Conservation (phyloP, 2,888 invertebrate species). For the Ariolimax columbianus region DNA sequence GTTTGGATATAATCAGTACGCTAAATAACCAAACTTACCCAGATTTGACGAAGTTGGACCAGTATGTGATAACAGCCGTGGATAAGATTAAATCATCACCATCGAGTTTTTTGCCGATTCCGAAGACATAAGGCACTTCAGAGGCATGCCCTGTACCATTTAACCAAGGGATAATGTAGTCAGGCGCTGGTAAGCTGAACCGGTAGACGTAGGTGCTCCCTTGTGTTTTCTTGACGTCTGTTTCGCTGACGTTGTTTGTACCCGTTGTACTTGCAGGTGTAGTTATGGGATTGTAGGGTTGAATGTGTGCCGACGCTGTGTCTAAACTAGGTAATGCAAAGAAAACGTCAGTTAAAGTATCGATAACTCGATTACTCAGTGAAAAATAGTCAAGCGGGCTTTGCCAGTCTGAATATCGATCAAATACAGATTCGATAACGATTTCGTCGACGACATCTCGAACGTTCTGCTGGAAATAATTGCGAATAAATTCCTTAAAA, state of each 20-base stretch:
- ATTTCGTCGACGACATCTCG: not conserved
- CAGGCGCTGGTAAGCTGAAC: not conserved
- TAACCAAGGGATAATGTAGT: constrained; percentile 4
- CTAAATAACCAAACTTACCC: not conserved
- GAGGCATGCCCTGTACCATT: constrained; percentile 19
- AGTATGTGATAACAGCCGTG: constrained; percentile 17
- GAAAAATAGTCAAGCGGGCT: not conserved
- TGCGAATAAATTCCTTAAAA: not conserved
- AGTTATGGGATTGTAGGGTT: no score
- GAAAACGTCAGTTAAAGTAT: constrained; percentile 6
- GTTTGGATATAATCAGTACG: not conserved
- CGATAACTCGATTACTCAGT: not conserved
- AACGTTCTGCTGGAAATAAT: not conserved
- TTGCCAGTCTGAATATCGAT: constrained; percentile 26
- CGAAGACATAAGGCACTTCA: constrained; percentile 20
- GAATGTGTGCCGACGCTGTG: constrained; percentile 13
- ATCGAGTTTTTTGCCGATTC: not conserved
- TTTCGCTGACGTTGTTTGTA: not conserved
- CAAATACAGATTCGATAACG: not conserved
- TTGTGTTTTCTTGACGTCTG: not conserved
- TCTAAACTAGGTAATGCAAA: constrained; percentile 19
- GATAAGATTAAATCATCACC: not conserved
- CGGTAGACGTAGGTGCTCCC: constrained; percentile 11
- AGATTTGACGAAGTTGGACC: constrained; percentile 41
- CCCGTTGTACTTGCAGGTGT: not conserved